A percentile compares a stretch with the other conserved stretches of the same genome.
Evolutionary conservation across 2,113 vertebrate genomes (phyloP).

Genomic region (Neogale vison): DNA sequence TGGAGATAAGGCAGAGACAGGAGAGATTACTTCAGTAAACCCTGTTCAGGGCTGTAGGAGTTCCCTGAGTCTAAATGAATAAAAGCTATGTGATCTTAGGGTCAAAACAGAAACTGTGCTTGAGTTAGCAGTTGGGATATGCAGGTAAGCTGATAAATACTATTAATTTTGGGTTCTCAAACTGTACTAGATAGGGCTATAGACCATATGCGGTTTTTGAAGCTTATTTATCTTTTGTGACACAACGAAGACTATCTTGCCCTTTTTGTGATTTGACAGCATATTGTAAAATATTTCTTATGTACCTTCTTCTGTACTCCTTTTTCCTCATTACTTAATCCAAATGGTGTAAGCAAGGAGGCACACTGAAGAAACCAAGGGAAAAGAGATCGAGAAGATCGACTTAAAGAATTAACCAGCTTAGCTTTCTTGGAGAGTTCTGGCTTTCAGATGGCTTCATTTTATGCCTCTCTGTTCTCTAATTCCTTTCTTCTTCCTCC

Average conservation of each 20-base stretch:
- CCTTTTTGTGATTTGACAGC: background rate
- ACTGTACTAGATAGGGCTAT: background rate
- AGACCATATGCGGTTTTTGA: conserved; percentile 1
- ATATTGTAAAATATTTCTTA: background rate
- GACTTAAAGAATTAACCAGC: background rate
- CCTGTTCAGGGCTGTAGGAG: background rate
- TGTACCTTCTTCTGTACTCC: background rate
- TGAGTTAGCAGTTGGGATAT: background rate
- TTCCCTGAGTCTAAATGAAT: conserved; percentile 39
- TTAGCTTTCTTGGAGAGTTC: background rate
- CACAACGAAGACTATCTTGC: background rate
- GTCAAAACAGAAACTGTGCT: conserved; percentile 31
- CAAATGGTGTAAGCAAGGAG: background rate
- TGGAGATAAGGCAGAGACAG: conserved; percentile 39
- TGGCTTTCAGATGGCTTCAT: background rate
- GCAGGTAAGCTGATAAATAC: background rate
- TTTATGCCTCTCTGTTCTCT: background rate
- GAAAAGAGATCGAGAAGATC: background rate
- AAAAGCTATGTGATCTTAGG: conserved; percentile 17
- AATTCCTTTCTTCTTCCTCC: background rate
- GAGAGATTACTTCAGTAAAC: conserved; percentile 12
- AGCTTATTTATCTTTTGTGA: conserved; percentile 32
- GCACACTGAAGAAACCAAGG: background rate
- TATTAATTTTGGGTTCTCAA: conserved; percentile 26
- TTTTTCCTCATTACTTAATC: background rate